phyloP scores from a whole-genome alignment of 2,113 vertebrate species.

The Nestor notabilis region DNA sequence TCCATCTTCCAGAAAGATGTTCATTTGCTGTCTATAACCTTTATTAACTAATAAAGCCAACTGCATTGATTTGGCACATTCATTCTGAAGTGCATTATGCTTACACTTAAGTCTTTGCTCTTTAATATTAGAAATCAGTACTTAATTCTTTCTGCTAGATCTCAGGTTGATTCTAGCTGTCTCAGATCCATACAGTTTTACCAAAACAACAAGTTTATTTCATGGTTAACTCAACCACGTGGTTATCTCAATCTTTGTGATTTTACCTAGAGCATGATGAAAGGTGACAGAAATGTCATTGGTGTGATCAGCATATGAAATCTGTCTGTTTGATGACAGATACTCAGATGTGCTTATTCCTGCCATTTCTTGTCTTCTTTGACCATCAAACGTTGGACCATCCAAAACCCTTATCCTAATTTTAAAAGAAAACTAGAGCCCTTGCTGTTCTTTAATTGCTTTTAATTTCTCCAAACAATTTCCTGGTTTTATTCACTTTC shows the following conservation, averaged over 20 bases:
- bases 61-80: not conserved
- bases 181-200: not conserved
- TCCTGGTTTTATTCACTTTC: not conserved
- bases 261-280: not conserved
- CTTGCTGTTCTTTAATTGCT: not conserved
- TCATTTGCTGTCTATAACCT: not conserved
- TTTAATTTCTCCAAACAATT: not conserved
- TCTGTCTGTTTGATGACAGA: not conserved
- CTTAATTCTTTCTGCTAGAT: not conserved
- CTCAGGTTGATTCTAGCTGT: not conserved
- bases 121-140: not conserved
- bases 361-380: not conserved
- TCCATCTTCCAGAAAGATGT: not conserved
- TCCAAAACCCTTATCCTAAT: not conserved
- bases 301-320: not conserved
- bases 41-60: not conserved
- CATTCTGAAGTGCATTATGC: not conserved
- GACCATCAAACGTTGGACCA: not conserved
- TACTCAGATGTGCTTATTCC: not conserved
- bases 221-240: not conserved
- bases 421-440: not conserved
- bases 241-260: not conserved
- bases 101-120: not conserved
- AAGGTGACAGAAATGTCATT: not conserved
- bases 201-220: not conserved